Conservation (phyloP, 2,113 vertebrate genomes). For the Tetraodon nigroviridis region DNA sequence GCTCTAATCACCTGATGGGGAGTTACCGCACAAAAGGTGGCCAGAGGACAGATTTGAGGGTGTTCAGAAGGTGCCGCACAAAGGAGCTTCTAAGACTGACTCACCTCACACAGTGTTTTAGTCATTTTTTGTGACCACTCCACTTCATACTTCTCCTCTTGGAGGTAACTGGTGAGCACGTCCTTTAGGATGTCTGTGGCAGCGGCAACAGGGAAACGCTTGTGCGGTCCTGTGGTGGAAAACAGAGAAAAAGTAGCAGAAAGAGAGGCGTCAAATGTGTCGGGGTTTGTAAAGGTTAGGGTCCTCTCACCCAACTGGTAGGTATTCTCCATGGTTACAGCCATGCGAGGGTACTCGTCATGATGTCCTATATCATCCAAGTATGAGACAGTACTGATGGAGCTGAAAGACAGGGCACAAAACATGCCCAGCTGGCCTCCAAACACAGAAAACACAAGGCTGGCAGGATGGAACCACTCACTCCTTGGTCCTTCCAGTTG, state of each 20-base stretch:
- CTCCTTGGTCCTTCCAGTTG: constrained; percentile 68
- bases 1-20: constrained; percentile 78
- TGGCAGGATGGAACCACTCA: constrained; percentile 58
- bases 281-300: no score
- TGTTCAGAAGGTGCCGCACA: not conserved
- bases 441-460: not conserved
- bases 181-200: constrained; percentile 83
- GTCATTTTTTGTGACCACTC: constrained; percentile 81
- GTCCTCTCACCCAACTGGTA: constrained; percentile 76
- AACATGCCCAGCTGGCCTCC: not conserved
- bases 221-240: constrained; percentile 67
- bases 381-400: constrained; percentile 73
- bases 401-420: constrained; percentile 62
- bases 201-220: constrained; percentile 72
- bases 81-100: not conserved
- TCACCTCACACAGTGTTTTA: constrained; percentile 84
- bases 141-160: constrained; percentile 80
- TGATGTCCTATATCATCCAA: constrained; percentile 74
- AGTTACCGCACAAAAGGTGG: not conserved
- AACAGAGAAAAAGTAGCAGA: not conserved
- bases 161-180: constrained; percentile 76
- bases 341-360: constrained; percentile 63
- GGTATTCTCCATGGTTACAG: constrained; percentile 77
- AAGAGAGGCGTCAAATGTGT: not conserved
- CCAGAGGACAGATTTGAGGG: not conserved